Evolutionary conservation across 1,140 invertebrate genomes (phyloP).

Genomic region (Drosophila bocqueti): DNA sequence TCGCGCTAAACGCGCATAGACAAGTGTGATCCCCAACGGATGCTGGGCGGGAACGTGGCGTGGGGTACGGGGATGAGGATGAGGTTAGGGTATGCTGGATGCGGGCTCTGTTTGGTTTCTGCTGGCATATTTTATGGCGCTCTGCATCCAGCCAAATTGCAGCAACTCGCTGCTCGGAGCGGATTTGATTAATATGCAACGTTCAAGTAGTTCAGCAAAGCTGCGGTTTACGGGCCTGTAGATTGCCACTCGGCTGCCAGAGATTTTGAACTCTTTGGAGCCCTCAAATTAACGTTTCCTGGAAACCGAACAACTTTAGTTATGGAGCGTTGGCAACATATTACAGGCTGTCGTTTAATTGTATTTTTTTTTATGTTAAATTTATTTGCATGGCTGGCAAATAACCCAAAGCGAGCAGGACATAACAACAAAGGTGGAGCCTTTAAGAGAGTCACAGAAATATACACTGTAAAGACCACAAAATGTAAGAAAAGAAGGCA

Average conservation of each 20-base stretch:
- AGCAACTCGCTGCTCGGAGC: slow-evolving; percentile 45
- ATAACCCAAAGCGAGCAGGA: not conserved
- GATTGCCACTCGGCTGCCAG: slow-evolving; percentile 6
- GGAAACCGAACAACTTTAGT: not conserved
- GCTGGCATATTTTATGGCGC: slow-evolving; percentile 70
- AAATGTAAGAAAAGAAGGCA: not conserved
- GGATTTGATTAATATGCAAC: slow-evolving; percentile 54
- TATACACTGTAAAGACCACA: not conserved
- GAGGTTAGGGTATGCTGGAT: slow-evolving; percentile 9
- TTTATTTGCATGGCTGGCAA: slow-evolving; percentile 27
- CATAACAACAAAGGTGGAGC: not conserved
- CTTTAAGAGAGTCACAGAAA: not conserved
- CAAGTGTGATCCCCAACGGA: slow-evolving; percentile 71
- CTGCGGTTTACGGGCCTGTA: slow-evolving; percentile 14
- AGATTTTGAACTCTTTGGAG: slow-evolving; percentile 20
- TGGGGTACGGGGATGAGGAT: slow-evolving; percentile 13
- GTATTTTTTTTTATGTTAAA: slow-evolving; percentile 1
- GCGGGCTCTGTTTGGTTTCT: slow-evolving; percentile 57
- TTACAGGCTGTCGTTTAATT: not conserved
- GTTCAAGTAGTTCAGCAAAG: slow-evolving; percentile 36
- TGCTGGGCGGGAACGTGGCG: slow-evolving; percentile 14
- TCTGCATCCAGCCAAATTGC: slow-evolving; percentile 67
- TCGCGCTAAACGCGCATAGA: slow-evolving; percentile 74
- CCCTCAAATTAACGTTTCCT: not conserved
- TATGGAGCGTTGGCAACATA: not conserved